Percentiles rank a stretch among this genome's conserved stretches.
Conservation (phyloP, 2,797 vertebrate genomes). For the Pangasius krempfi region DNA sequence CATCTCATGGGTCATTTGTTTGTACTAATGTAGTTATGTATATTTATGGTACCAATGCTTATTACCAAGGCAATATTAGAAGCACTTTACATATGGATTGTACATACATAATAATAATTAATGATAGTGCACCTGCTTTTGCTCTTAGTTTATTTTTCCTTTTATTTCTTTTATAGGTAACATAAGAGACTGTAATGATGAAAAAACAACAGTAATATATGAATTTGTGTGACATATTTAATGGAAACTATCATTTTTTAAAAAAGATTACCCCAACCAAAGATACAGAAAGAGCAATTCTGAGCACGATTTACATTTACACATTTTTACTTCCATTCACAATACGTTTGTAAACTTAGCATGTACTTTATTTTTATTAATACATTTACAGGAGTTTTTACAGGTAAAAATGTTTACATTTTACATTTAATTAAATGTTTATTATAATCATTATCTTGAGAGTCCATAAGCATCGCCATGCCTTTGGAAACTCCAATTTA, state of each 20-base stretch:
- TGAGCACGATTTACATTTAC: constrained; percentile 44
- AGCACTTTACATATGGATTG: constrained; percentile 39
- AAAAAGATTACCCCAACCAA: constrained; percentile 39
- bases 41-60: constrained; percentile 41
- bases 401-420: constrained; percentile 28
- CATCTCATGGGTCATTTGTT: constrained; percentile 33
- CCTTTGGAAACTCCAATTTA: neutral
- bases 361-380: constrained; percentile 38
- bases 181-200: constrained; percentile 29
- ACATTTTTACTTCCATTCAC: constrained; percentile 35
- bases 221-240: constrained; percentile 30
- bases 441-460: neutral
- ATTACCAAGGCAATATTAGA: constrained; percentile 31
- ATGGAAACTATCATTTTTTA: constrained; percentile 5
- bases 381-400: constrained; percentile 35
- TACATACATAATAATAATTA: constrained; percentile 30
- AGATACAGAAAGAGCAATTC: constrained; percentile 38
- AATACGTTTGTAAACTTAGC: constrained; percentile 13
- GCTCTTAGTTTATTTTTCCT: constrained; percentile 27
- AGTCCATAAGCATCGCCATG: neutral
- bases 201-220: constrained; percentile 24
- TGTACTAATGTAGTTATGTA: constrained; percentile 32
- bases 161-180: constrained; percentile 18
- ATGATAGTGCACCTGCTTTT: constrained; percentile 30
- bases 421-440: constrained; percentile 30